phyloP scores from a whole-genome alignment of 2,797 vertebrate species.

The Sorex maritimensis region DNA sequence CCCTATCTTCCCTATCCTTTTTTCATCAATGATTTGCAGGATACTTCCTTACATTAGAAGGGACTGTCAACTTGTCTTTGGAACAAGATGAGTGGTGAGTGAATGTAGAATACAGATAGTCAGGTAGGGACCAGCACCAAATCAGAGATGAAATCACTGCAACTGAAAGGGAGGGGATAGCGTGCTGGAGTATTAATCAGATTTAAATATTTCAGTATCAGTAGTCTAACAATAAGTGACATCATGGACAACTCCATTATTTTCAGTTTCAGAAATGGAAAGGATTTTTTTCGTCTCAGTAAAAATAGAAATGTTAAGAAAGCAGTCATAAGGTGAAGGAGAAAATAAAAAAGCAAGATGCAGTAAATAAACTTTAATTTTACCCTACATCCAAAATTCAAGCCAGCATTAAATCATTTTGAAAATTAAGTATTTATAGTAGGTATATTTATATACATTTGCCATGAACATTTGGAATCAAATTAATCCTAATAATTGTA shows the following conservation, averaged over 20 bases:
- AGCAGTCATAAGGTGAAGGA: not conserved
- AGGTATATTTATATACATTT: not conserved
- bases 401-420: conserved; percentile 20
- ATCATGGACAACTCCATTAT: not conserved
- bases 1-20: not conserved
- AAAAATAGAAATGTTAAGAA: not conserved
- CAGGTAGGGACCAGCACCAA: not conserved
- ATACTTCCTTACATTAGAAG: not conserved
- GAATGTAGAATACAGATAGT: not conserved
- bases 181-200: no score
- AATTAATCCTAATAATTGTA: not conserved
- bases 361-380: conserved; percentile 59
- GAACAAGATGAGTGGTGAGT: not conserved
- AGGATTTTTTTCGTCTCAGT: not conserved
- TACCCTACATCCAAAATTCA: not conserved
- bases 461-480: conserved; percentile 46
- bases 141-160: not conserved
- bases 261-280: conserved; percentile 11
- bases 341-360: conserved; percentile 50
- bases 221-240: not conserved
- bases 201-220: not conserved
- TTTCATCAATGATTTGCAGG: conserved; percentile 10
- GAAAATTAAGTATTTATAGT: conserved; percentile 33
- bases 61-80: not conserved
- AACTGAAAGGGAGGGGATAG: not conserved